Percentiles rank a stretch among this genome's conserved stretches.
These are phyloP conservation scores for Eucriotettix oculatus DNA, from an alignment of 2,888 invertebrate species.

Conservation along the genomic window DNA sequence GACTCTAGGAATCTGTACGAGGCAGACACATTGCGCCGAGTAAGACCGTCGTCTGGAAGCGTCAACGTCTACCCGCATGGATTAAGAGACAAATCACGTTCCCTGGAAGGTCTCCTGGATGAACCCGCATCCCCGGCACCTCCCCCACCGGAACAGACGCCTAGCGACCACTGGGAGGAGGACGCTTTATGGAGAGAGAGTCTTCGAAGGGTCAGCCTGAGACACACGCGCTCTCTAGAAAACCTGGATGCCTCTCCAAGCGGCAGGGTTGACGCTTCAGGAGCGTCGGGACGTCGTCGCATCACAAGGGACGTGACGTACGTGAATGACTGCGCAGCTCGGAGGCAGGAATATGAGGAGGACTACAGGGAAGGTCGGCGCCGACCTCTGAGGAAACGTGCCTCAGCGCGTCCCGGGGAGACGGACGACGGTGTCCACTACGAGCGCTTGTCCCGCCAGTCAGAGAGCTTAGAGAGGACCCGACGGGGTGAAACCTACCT, in stretches of 20 bases:
- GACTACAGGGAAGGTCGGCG: slow-evolving; percentile 29
- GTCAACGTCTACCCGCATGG: slow-evolving; percentile 27
- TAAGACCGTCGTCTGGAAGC: slow-evolving; percentile 19
- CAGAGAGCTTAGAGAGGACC: slow-evolving; percentile 33
- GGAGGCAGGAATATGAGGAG: slow-evolving; percentile 17
- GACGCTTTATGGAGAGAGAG: slow-evolving; percentile 68
- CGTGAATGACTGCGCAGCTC: slow-evolving; percentile 41
- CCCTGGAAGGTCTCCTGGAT: slow-evolving; percentile 40
- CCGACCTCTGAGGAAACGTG: slow-evolving; percentile 20
- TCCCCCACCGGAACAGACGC: slow-evolving; percentile 8
- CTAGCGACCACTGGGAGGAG: slow-evolving; percentile 65
- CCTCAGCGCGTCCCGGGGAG: not conserved
- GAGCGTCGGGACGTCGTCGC: not conserved
- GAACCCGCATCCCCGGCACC: slow-evolving; percentile 14
- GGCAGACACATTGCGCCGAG: slow-evolving; percentile 41
- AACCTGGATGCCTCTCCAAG: slow-evolving; percentile 43
- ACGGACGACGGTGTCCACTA: slow-evolving; percentile 36
- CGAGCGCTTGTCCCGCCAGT: slow-evolving; percentile 35
- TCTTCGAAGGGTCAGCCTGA: slow-evolving; percentile 56
- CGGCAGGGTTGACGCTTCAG: not conserved
- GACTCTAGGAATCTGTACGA: slow-evolving; percentile 58
- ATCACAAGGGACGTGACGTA: slow-evolving; percentile 59
- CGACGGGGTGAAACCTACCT: slow-evolving; percentile 18
- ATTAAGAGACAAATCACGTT: slow-evolving; percentile 28
- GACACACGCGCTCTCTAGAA: slow-evolving; percentile 69